Base-by-base conservation (phyloP, 2,888 invertebrate species). In the Cylindroiulus punctatus region DNA sequence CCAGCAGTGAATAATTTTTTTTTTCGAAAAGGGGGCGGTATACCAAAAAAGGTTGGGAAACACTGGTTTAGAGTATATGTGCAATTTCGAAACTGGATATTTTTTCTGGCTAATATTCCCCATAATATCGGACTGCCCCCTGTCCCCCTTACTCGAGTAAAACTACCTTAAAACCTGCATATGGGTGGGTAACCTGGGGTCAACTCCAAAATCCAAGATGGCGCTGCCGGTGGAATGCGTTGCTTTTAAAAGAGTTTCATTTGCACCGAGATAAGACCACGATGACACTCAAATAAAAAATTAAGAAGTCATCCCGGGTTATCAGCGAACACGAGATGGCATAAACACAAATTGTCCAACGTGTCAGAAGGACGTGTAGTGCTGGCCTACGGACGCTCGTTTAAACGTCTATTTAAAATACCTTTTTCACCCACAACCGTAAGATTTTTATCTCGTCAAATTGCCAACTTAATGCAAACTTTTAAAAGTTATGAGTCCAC, bases 381-480 rank as follows among this genome's bases (percentile, higher is more conserved):
- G 22, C 12, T 65, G 65, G 65, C 65, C 65, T 65, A 65, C 65
- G 65, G 65, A 65, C 65, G 65, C 8, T 65, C 65, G 26, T 65
- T 65, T 65, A 65, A 65, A 65, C 65, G 65, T 65, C 65, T 65
- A 65, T 65, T 65, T 65, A 65, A 65, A 65, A 65, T 65, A 65
- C 65, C 65, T 65, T 65, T 65, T 65, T 65, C 65, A 65, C 65
- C 65, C 65, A 65, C 65, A 65, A 12, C 8, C 26, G 12, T n/a
- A 65, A 65, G 65, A 65, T 65, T 65, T 65, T 65, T 65, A 65
- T 65, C 65, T 65, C 26, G 65, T 65, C 12, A 65, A 65, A 65
- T 65, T 65, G 65, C 65, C 26, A 65, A 65, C 65, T 65, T 65
- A 65, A 65, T 65, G 65, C 65, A 65, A 65, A 65, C 65, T 65